phyloP scores from a whole-genome alignment of 2,888 invertebrate genomes.

The Teinopalpus imperialis region DNA sequence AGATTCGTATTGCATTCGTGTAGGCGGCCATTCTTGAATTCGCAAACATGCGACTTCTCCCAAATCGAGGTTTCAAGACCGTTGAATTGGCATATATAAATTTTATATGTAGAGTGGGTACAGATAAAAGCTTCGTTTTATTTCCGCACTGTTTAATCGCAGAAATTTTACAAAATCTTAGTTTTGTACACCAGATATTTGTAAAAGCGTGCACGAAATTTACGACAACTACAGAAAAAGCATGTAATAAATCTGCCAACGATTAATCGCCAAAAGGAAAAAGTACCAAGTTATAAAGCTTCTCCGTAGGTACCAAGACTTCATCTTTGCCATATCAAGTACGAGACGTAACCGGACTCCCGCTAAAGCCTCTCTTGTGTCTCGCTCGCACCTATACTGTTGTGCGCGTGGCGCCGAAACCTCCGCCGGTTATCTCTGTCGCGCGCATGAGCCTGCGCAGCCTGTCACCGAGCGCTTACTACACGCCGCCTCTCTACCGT shows the following conservation, averaged over 20 bases:
- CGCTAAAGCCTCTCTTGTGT: slow-evolving; percentile 60
- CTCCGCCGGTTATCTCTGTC: slow-evolving; percentile 63
- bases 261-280: slow-evolving; percentile 11
- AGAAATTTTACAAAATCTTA: too few relatives aligned
- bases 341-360: slow-evolving; percentile 73
- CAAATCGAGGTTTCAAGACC: slow-evolving; percentile 22
- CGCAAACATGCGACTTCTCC: slow-evolving; percentile 11
- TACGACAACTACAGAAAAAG: slow-evolving; percentile 3
- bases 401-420: slow-evolving; percentile 58
- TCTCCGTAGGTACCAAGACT: slow-evolving; percentile 49
- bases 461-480: slow-evolving; percentile 61
- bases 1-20: slow-evolving; percentile 17
- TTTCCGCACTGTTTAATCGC: too few relatives aligned
- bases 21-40: slow-evolving; percentile 17
- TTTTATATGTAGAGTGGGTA: too few relatives aligned
- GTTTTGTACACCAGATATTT: too few relatives aligned
- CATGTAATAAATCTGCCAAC: slow-evolving; percentile 4
- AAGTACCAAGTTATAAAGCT: slow-evolving; percentile 44
- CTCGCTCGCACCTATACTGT: slow-evolving; percentile 51
- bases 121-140: too few relatives aligned
- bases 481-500: slow-evolving; percentile 61
- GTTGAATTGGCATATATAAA: slow-evolving; percentile 13
- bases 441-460: slow-evolving; percentile 55
- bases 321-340: slow-evolving; percentile 60
- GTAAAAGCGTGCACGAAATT: background rate